These are phyloP conservation scores for Acrocephalus kingi DNA, from an alignment of 2,113 vertebrate species.

Conservation along the genomic window DNA sequence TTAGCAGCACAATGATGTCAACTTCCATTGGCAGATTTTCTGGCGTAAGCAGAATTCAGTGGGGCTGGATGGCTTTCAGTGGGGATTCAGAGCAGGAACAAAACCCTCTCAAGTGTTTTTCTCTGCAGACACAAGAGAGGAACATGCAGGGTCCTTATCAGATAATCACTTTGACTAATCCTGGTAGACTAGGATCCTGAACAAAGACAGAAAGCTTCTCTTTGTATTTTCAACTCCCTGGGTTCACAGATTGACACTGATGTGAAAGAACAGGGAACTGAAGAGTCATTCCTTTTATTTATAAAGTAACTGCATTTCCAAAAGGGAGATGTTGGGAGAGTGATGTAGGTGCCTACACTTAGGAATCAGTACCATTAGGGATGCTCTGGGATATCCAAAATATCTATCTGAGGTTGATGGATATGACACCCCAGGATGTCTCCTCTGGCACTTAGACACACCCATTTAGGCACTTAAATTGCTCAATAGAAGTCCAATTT, in stretches of 20 bases:
- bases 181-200: background rate
- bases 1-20: background rate
- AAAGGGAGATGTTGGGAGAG: background rate
- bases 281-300: background rate
- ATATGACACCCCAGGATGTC: background rate
- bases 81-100: background rate
- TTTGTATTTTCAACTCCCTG: background rate
- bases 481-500: background rate
- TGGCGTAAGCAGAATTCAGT: background rate
- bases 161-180: background rate
- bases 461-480: background rate
- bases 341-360: background rate
- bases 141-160: background rate
- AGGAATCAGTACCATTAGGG: background rate
- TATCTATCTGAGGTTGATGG: background rate
- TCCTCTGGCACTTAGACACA: background rate
- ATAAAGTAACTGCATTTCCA: background rate
- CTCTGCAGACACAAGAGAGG: background rate
- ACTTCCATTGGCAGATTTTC: background rate
- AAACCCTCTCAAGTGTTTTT: background rate
- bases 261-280: fast-evolving
- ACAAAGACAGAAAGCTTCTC: background rate
- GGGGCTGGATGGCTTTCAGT: background rate
- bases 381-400: background rate
- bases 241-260: background rate